Evolutionary conservation across 2,113 vertebrate species (phyloP), one percentile per base, ranked within the genome.

Genomic region (Arothron firmamentum): DNA sequence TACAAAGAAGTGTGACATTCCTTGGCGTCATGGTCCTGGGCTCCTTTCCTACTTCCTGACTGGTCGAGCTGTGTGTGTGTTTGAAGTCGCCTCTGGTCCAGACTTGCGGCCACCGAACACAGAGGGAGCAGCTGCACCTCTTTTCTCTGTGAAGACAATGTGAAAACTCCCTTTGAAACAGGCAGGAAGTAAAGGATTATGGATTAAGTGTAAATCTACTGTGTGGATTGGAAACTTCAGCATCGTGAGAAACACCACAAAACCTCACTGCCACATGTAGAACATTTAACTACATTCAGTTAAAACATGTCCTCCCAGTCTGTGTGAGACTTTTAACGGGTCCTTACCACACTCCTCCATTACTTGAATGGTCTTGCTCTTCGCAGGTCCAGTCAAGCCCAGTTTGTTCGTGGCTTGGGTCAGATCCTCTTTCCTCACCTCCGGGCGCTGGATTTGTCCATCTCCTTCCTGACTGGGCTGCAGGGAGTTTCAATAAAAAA

Each of bases 281-380:
- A 12, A 38, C 34, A 38, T 31, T 31, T 31, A 31, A 31, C 28
- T 31, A 31, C 28, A 31, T 38, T 38, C 34, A 38, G 10, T 9
- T 2, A 38, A 12, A 38, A 38, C 6, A 31, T 38, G 34, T 11
- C 34, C 34, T 38, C 34, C 8, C 34, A 38, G 34, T 2, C 34
- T 31, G 34, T 38, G 34, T 11, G 34, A 38, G 9, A 38, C 28
- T n/a, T 17, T 57, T 18, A 56, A 19, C 31, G 0, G 51, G 15
- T 52, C 62, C 90, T 93, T 70, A 97, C 96, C 97, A 4, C 94
- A 98, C 60, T 98, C 90, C 65, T 91, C 89, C 93, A 98, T 94
- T 52, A 98, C 96, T 89, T 96, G 92, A 62, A 95, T 90, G 2
- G 97, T 99, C 87, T 98, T 98, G 74, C 95, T 93, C 86, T 93